phyloP scores from a whole-genome alignment of 2,797 vertebrate species.

The Linurgus olivaceus region DNA sequence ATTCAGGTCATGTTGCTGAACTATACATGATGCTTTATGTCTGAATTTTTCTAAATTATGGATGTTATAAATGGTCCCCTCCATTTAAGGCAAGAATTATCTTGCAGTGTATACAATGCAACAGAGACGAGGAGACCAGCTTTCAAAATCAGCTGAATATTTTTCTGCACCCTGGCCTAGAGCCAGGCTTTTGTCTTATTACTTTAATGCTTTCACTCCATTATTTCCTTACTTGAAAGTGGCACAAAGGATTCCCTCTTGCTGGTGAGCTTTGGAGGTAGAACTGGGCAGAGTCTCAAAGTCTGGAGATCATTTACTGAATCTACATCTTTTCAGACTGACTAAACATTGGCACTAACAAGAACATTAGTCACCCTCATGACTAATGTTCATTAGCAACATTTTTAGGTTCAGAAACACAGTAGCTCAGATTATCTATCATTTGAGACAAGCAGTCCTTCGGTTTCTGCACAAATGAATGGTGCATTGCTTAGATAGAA shows the following conservation, averaged over 20 bases:
- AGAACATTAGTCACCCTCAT: neutral
- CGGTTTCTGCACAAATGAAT: neutral
- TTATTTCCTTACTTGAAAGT: neutral
- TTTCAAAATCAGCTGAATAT: neutral
- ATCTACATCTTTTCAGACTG: constrained; percentile 2
- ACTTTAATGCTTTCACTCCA: neutral
- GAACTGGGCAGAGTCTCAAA: constrained; percentile 20
- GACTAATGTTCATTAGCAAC: neutral
- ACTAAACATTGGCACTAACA: constrained; percentile 21
- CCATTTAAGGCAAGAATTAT: neutral
- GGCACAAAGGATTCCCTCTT: neutral
- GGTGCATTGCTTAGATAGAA: neutral
- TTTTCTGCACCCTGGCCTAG: neutral
- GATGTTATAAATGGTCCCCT: neutral
- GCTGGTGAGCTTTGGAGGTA: neutral
- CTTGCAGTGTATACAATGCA: neutral
- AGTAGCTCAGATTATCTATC: neutral
- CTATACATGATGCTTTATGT: neutral
- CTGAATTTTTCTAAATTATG: neutral
- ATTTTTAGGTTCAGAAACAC: constrained; percentile 9
- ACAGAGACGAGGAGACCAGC: neutral
- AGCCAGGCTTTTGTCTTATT: neutral
- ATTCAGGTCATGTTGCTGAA: neutral
- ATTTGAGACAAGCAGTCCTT: neutral
- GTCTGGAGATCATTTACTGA: constrained; percentile 45